Conservation (phyloP, 2,888 invertebrate genomes). For the Caenorhabditis uteleia region DNA sequence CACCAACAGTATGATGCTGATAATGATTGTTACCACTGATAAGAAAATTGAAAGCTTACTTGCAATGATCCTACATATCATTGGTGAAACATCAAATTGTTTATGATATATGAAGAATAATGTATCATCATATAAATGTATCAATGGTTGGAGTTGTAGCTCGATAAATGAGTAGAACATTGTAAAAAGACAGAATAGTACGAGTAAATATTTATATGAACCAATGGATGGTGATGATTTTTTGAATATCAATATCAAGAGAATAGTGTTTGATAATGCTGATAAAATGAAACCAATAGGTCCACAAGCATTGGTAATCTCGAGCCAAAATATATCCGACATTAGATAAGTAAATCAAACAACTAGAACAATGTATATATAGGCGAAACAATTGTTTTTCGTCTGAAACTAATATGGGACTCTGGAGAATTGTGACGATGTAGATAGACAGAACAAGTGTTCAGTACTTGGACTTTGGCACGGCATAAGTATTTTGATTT, state of each 20-base stretch:
- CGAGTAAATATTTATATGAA: constrained; percentile 14
- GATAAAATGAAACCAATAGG: neutral
- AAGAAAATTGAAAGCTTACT: too few species aligned
- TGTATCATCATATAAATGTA: constrained; percentile 26
- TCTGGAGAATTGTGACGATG: too few species aligned
- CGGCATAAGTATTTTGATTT: too few species aligned
- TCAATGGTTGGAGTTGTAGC: constrained; percentile 10
- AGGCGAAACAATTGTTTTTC: too few species aligned
- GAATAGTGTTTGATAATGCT: neutral
- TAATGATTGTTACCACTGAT: too few species aligned
- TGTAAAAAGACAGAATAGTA: constrained; percentile 17
- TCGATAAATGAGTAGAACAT: constrained; percentile 25
- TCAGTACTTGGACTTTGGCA: too few species aligned
- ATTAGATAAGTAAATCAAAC: too few species aligned
- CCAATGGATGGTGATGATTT: neutral
- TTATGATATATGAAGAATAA: constrained; percentile 20
- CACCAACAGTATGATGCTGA: constrained; percentile 19
- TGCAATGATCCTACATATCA: too few species aligned
- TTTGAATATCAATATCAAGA: neutral
- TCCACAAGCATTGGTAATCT: neutral
- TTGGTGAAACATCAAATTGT: constrained; percentile 17
- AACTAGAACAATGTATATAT: too few species aligned
- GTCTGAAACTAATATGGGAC: too few species aligned
- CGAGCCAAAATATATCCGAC: neutral
- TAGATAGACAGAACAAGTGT: too few species aligned